Percentiles rank a stretch among this genome's conserved stretches.
Conservation (phyloP, 2,113 vertebrate genomes). For the Bujurquina vittata region DNA sequence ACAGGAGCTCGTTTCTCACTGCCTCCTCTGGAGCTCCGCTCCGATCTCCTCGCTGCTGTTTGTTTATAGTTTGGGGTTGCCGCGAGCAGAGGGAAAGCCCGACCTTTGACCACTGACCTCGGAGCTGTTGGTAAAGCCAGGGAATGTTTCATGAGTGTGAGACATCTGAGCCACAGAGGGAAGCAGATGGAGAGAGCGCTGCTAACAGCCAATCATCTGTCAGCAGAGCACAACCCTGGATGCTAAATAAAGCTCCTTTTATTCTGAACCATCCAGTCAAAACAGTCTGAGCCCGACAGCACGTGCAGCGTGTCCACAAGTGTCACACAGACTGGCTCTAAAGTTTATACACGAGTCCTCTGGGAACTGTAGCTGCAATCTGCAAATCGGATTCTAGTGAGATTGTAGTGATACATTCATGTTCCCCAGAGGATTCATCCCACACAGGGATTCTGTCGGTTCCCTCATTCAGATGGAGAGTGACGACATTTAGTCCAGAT, state of each 20-base stretch:
- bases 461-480: neutral
- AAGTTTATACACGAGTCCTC: neutral
- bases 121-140: constrained; percentile 24
- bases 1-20: no score
- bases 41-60: neutral
- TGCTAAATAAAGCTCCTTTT: neutral
- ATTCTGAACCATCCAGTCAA: neutral
- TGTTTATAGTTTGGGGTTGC: constrained; percentile 7
- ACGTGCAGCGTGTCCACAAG: neutral
- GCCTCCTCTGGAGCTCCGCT: no score
- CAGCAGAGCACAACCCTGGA: neutral
- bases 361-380: neutral
- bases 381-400: neutral
- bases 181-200: neutral
- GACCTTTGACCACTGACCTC: constrained; percentile 27
- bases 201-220: constrained; percentile 13
- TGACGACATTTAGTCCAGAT: neutral
- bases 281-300: neutral
- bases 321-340: neutral
- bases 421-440: neutral
- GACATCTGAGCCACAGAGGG: constrained; percentile 6
- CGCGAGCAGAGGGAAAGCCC: constrained; percentile 3
- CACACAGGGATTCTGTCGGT: neutral
- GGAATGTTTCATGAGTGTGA: constrained; percentile 43
- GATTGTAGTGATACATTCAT: neutral